Base-by-base conservation (phyloP, 2,797 vertebrate species). In the Bufotes viridis region DNA sequence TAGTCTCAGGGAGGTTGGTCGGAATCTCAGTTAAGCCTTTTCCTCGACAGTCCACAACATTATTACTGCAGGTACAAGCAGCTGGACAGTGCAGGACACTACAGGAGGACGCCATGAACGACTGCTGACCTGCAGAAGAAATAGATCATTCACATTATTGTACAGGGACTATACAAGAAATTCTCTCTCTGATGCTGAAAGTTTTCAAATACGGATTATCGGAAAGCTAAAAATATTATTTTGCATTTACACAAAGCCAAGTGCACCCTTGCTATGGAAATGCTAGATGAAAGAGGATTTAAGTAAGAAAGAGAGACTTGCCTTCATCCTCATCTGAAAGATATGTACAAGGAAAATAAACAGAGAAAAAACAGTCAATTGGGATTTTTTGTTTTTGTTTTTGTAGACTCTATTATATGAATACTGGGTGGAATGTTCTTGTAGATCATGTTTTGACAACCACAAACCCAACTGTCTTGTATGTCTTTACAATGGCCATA, bases 1-100 rank as follows among this genome's bases (percentile, higher is more conserved):
- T 99, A 81, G 97, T 98, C 93, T 99, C 98, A 1, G 98, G 98
- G 69, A 99, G 97, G 91, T 98, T 99, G 1, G 96, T 98, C 90
- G 98, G 98, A 91, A 99, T 99, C 91, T 99, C 98, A 9, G 96
- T 96, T 76, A 99, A 95, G 67, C 97, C 96, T 89, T 99, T 99
- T 74, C 97, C 98, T 92, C 98, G 96, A 91, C 98, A 99, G 95
- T 99, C 98, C 84, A 99, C 98, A 0, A 99, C 98, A 91, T 98
- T 99, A 95, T 99, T 99, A 91, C 97, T 99, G 91, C 98, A 99
- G 90, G 97, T 97, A 93, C 98, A 99, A 7, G 96, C 97, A 80
- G 97, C 89, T 0, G 98, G 98, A 91, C 98, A 99, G 91, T 98
- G 97, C 90, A 99, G 92, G 87, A 99, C 97, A 85, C 98, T 99